These are phyloP conservation scores for Chymomyza costata DNA, from an alignment of 1,140 invertebrate species.

Conservation along the genomic window DNA sequence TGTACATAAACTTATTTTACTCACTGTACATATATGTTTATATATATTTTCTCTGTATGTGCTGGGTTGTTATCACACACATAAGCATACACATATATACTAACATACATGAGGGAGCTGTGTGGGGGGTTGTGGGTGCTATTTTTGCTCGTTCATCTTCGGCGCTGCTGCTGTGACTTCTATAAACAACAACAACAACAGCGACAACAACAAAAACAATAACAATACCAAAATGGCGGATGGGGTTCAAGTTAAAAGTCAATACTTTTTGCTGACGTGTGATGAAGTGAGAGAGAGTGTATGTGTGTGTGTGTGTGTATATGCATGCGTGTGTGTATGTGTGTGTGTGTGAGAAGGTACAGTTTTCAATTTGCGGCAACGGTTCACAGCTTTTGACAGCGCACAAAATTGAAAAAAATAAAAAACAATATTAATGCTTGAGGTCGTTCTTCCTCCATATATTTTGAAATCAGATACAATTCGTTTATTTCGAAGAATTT, in stretches of 20 bases:
- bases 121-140: slow-evolving; percentile 13
- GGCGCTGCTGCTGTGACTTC: slow-evolving; percentile 25
- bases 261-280: slow-evolving; percentile 61
- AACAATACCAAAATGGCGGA: slow-evolving; percentile 13
- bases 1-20: too few relatives aligned
- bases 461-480: too few relatives aligned
- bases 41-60: background rate
- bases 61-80: background rate
- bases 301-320: background rate
- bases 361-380: slow-evolving; percentile 63
- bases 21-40: background rate
- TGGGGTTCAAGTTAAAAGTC: slow-evolving; percentile 60
- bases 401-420: too few relatives aligned
- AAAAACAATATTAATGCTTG: too few relatives aligned
- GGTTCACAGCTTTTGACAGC: slow-evolving; percentile 52
- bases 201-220: slow-evolving; percentile 12
- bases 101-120: slow-evolving; percentile 19
- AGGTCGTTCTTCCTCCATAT: too few relatives aligned
- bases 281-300: slow-evolving; percentile 4
- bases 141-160: slow-evolving; percentile 25
- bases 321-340: slow-evolving; percentile 7
- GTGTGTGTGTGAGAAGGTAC: slow-evolving; percentile 37
- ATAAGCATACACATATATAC: background rate
- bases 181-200: slow-evolving; percentile 10
- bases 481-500: too few relatives aligned